Percentiles rank a stretch among this genome's conserved stretches.
Evolutionary conservation across 2,888 invertebrate genomes (phyloP).

Genomic region (Heliconius hortense): DNA sequence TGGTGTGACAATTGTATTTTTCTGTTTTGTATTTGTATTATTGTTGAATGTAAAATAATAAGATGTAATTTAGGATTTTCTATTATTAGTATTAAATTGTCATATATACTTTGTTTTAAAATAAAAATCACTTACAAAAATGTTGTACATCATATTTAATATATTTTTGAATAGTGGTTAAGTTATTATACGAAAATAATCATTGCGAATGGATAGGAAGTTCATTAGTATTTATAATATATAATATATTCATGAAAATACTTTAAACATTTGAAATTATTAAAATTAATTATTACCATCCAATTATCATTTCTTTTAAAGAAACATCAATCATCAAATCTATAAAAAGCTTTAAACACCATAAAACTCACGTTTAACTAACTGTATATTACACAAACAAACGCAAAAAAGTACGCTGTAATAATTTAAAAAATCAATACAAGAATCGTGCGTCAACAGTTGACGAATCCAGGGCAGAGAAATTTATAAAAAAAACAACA

Average conservation of each 20-base stretch:
- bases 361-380: background rate
- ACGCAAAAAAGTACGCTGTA: background rate
- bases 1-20: background rate
- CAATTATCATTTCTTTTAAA: background rate
- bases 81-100: background rate
- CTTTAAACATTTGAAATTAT: background rate
- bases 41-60: background rate
- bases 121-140: background rate
- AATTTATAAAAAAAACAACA: conserved; percentile 39
- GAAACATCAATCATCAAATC: background rate
- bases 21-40: background rate
- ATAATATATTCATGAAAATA: background rate
- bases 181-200: too few relatives aligned
- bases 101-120: background rate
- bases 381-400: conserved; percentile 6
- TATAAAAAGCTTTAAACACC: too few relatives aligned
- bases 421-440: conserved; percentile 25
- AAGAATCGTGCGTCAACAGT: conserved; percentile 32
- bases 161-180: too few relatives aligned
- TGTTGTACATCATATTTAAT: too few relatives aligned
- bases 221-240: too few relatives aligned
- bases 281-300: background rate
- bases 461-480: conserved; percentile 40
- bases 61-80: background rate
- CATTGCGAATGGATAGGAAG: too few relatives aligned